A percentile compares a stretch with the other conserved stretches of the same genome.
Conservation (phyloP, 1,140 invertebrate genomes). For the Trichonephila clavata region DNA sequence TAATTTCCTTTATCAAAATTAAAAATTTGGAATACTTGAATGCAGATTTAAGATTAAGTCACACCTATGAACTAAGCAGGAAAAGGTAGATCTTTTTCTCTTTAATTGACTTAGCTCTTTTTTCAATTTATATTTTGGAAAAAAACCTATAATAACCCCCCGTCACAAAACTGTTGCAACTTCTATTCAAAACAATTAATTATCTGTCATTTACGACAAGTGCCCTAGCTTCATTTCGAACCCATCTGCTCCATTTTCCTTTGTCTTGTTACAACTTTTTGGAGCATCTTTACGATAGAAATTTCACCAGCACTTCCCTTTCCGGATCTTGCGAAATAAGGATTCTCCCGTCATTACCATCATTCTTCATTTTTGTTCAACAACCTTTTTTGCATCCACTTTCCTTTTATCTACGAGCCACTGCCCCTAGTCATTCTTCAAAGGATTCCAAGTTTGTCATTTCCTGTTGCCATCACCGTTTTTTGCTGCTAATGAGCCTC, state of each 20-base stretch:
- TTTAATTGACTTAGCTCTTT: too few relatives aligned
- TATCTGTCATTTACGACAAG: conserved; percentile 20
- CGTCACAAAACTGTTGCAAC: background rate
- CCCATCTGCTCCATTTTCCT: conserved; percentile 29
- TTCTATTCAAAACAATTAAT: background rate
- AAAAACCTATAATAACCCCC: background rate
- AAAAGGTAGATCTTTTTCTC: too few relatives aligned
- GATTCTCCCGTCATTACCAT: background rate
- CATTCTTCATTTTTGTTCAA: background rate
- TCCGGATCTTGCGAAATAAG: conserved; percentile 6
- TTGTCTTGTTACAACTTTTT: background rate
- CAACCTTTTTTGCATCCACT: background rate
- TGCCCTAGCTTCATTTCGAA: background rate
- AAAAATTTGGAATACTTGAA: too few relatives aligned
- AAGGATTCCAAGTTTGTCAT: background rate
- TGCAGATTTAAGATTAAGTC: too few relatives aligned
- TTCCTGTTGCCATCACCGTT: conserved; percentile 32
- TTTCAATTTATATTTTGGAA: background rate
- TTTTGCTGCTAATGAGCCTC: background rate
- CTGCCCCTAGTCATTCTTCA: conserved; percentile 5
- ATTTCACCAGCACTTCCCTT: background rate
- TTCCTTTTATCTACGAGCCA: conserved; percentile 24
- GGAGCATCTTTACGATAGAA: background rate
- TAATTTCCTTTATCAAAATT: too few relatives aligned
- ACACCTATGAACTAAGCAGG: too few relatives aligned